Evolutionary conservation across 1,140 invertebrate genomes (phyloP).

Genomic region (Pseudomyrmex gracilis): DNA sequence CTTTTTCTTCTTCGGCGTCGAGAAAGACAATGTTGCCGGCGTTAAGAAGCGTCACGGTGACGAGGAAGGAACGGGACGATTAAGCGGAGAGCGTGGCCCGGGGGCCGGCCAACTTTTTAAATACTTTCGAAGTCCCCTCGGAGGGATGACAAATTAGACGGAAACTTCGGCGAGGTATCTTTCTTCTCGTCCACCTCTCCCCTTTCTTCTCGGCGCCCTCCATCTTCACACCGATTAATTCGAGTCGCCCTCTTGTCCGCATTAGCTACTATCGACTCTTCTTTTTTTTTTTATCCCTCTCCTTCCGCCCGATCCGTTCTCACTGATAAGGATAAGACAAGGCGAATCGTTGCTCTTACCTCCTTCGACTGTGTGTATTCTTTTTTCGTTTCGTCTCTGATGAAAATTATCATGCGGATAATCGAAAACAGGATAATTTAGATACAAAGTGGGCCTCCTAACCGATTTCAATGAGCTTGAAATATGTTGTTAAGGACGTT

Average conservation of each 20-base stretch:
- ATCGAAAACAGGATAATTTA: no score
- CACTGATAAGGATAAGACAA: constrained; percentile 28
- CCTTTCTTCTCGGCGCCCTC: neutral
- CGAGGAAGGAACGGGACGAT: constrained; percentile 51
- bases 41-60: constrained; percentile 68
- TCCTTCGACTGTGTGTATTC: neutral
- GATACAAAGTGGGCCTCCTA: no score
- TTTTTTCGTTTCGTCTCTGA: neutral
- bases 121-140: constrained; percentile 72
- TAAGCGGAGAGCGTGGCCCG: constrained; percentile 67
- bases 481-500: no score
- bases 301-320: constrained; percentile 4
- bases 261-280: constrained; percentile 20
- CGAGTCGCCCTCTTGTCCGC: constrained; percentile 58
- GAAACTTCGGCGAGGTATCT: constrained; percentile 53
- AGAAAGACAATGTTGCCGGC: constrained; percentile 46
- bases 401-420: neutral
- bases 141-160: constrained; percentile 73
- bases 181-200: neutral
- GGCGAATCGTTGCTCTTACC: constrained; percentile 38
- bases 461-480: no score
- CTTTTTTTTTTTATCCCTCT: neutral
- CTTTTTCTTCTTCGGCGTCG: neutral
- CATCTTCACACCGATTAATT: constrained; percentile 66
- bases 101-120: constrained; percentile 71